Conservation (phyloP, 2,888 invertebrate species). For the Cataglyphis cursor region DNA sequence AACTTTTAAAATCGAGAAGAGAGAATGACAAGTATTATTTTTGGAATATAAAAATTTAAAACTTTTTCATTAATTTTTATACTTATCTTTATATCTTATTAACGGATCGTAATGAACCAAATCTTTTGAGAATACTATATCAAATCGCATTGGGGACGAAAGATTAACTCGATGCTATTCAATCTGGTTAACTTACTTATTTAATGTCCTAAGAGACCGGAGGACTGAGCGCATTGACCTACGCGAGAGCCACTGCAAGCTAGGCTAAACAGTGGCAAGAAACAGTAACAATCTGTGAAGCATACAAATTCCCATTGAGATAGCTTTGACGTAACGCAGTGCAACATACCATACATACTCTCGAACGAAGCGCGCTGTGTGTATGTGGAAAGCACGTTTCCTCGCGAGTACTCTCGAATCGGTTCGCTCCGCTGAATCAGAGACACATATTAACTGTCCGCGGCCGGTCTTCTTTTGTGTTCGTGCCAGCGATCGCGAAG, state of each 20-base stretch:
- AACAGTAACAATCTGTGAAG: conserved; percentile 38
- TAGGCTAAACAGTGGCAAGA: conserved; percentile 56
- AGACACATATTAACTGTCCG: conserved; percentile 48
- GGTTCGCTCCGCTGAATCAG: conserved; percentile 42
- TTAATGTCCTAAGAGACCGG: conserved; percentile 13
- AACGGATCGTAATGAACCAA: background rate
- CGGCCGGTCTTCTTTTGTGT: conserved; percentile 34
- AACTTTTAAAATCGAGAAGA: background rate
- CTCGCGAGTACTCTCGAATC: conserved; percentile 25
- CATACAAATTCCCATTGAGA: conserved; percentile 3
- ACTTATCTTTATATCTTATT: background rate
- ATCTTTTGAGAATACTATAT: conserved; percentile 5
- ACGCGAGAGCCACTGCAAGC: conserved; percentile 1
- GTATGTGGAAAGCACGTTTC: conserved; percentile 15
- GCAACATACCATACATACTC: conserved; percentile 6
- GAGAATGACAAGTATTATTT: background rate
- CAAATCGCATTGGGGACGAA: background rate
- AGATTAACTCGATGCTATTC: background rate
- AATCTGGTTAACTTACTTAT: conserved; percentile 15
- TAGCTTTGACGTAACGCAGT: conserved; percentile 1
- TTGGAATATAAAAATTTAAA: background rate
- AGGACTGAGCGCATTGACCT: background rate
- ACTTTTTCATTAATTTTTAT: background rate
- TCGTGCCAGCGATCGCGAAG: conserved; percentile 40
- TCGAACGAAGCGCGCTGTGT: background rate